Base-by-base conservation (phyloP, 1,140 invertebrate genomes). In the Cydia amplana region DNA sequence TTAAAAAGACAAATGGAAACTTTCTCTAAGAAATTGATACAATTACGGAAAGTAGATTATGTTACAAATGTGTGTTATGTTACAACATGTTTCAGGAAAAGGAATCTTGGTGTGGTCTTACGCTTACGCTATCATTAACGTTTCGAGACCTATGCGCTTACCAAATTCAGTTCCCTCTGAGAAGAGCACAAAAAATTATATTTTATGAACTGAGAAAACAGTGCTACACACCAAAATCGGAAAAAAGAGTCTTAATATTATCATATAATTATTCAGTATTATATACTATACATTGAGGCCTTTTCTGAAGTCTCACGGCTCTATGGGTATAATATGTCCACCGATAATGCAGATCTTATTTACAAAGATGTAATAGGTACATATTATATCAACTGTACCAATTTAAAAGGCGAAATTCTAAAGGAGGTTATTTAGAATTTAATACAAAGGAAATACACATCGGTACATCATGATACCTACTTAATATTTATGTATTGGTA, bases 281-380 rank as follows among this genome's bases (percentile, higher is more conserved):
- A 60, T 70, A 70, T 36, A 16, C 28, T 36, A 36, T 16, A 70
- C n/a, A n/a, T n/a, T n/a, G 25, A 70, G 65, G 36, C 65, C 65
- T 14, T 70, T 36, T 18, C 49, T 70, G 65, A 70, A 70, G 65
- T 40, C 32, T 70, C 28, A 16, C 40, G 25, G 64, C 64, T 67
- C 64, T 32, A 55, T 18, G 1, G n/a, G 51, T 18, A 51, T n/a
- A 51, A 4, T 51, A 51, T 18, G 49, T 51, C 49, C 14, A 55
- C 2, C 20, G 18, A 60, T 60, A 60, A 60, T 23, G 65, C 65
- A 12, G 28, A 70, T 70, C 16, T 70, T 36, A 70, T 36, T 36
- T 70, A 70, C 65, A 70, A 32, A 65, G 4, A 65, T 5, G 6
- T 32, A 14, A 36, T 32, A n/a, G n/a, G n/a, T n/a, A 55, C 5